These are phyloP conservation scores for Zaprionus bogoriensis DNA, from an alignment of 2,888 invertebrate genomes.

Conservation along the genomic window DNA sequence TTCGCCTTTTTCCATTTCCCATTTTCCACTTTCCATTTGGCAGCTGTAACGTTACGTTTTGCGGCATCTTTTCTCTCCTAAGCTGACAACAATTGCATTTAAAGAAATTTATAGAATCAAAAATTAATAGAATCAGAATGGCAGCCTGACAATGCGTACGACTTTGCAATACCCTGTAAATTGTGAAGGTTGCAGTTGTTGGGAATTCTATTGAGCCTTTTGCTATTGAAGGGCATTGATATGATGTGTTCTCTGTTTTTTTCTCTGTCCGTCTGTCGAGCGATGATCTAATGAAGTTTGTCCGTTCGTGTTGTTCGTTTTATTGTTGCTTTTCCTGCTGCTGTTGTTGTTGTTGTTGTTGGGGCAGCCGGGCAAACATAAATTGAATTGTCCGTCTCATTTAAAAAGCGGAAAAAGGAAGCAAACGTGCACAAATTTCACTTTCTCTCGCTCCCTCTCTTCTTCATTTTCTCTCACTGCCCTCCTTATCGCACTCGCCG, in stretches of 20 bases:
- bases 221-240: slow-evolving; percentile 15
- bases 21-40: slow-evolving; percentile 31
- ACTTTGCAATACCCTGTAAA: not conserved
- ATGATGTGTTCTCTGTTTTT: slow-evolving; percentile 21
- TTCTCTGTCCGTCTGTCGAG: not conserved
- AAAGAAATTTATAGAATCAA: slow-evolving; percentile 6
- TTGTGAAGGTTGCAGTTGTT: not conserved
- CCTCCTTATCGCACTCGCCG: too few relatives aligned
- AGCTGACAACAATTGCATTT: slow-evolving; percentile 40
- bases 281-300: slow-evolving; percentile 65
- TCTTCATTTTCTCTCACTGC: slow-evolving; percentile 9
- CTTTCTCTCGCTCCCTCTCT: slow-evolving; percentile 14
- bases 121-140: slow-evolving; percentile 6
- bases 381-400: slow-evolving; percentile 79
- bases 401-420: slow-evolving; percentile 69
- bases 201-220: not conserved
- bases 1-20: slow-evolving; percentile 19
- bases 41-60: slow-evolving; percentile 20
- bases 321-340: slow-evolving; percentile 39
- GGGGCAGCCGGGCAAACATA: slow-evolving; percentile 50
- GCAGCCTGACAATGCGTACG: not conserved
- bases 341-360: slow-evolving; percentile 28
- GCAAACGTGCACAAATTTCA: slow-evolving; percentile 63
- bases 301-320: slow-evolving; percentile 31
- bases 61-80: slow-evolving; percentile 8